Conservation (phyloP, 2,797 vertebrate genomes). For the Cephalopachus bancanus region DNA sequence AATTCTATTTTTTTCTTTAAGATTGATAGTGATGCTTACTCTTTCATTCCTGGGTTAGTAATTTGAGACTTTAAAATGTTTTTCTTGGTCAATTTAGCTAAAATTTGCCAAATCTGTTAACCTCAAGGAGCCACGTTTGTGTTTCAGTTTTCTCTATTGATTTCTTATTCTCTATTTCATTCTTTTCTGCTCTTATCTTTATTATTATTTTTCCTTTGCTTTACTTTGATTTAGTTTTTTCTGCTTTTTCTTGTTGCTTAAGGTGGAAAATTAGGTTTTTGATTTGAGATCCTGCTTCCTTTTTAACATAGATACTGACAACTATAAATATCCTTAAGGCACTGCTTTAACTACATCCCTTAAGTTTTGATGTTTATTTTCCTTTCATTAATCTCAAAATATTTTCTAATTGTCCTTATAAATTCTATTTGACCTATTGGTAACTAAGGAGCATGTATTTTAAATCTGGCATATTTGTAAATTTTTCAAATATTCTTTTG, state of each 20-base stretch:
- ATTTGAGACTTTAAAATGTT: background rate
- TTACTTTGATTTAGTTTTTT: background rate
- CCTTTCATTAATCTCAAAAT: background rate
- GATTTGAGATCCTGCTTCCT: background rate
- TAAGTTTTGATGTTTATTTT: background rate
- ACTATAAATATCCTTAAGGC: background rate
- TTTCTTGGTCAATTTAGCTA: background rate
- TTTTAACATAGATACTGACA: background rate
- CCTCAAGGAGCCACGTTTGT: background rate
- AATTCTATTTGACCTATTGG: background rate
- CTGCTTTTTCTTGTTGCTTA: background rate
- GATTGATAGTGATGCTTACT: too few species aligned
- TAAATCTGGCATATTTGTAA: background rate
- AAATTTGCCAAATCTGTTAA: background rate
- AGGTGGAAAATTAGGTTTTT: background rate
- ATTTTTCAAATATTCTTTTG: background rate
- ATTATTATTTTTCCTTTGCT: background rate
- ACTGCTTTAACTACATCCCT: background rate
- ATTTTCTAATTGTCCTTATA: background rate
- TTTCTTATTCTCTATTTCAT: background rate
- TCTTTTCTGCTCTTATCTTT: background rate
- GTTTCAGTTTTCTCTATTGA: background rate
- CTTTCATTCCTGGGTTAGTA: background rate
- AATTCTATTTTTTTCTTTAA: background rate
- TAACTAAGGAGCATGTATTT: background rate